Base-by-base conservation (phyloP, 35 echinoderm and acorn worm genomes). In the Strongylocentrotus purpuratus region DNA sequence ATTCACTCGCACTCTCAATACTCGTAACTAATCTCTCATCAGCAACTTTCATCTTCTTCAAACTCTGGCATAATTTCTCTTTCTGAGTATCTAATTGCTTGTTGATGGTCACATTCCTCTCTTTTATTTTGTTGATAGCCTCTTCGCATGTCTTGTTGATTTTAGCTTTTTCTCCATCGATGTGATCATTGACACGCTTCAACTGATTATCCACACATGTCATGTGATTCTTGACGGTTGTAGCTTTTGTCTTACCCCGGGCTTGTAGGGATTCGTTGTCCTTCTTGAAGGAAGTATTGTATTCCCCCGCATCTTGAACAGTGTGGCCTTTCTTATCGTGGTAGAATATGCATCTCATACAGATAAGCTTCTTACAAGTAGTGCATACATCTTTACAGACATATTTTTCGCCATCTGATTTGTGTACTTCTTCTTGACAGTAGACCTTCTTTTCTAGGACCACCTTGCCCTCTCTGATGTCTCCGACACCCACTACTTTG, bases 1-100 rank as follows among this genome's bases (percentile, higher is more conserved):
- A 89, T 31, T 20, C 87, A 41, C 45, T 89, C 32, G 87, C 87
- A 89, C 87, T 89, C 32, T 46, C 45, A 28, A 89, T 46, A 89
- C 87, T 89, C 32, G 5, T 25, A 89, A 33, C 45, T 6, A 41
- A 46, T 13, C 45, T 46, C 32, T 41, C 33, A 89, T 33, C 87
- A 18, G 11, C 45, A 46, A 41, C 33, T 89, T 89, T 46, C 87
- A 89, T 41, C 33, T 46, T 33, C 2, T 33, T 31, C 25, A 89
- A 46, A 17, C 33, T 89, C 12, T 89, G 11, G 45, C 18, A 13
- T 89, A 89, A 46, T 33, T 89, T 9, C 20, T 89, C 33, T 89
- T 89, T 33, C 33, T 89, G 33, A 9, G 18, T 32, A 20, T 89
- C 87, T 41, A 33, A 45, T 33, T 45, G 33, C 33, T 89, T 41